A percentile compares a stretch with the other conserved stretches of the same genome.
These are phyloP conservation scores for Ranitomeya variabilis DNA, from an alignment of 2,113 vertebrate species.

Conservation along the genomic window DNA sequence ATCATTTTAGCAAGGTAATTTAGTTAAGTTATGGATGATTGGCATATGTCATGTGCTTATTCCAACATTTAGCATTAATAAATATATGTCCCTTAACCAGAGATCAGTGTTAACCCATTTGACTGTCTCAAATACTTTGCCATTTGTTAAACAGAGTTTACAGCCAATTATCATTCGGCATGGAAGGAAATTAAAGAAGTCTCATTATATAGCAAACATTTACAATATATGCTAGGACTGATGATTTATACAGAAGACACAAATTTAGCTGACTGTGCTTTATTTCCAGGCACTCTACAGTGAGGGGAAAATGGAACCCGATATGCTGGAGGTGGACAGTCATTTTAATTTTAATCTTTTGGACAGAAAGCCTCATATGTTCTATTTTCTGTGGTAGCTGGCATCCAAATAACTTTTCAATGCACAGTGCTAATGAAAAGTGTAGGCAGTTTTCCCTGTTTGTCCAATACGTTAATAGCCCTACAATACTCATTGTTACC, in stretches of 20 bases:
- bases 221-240: not conserved
- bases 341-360: slow-evolving; percentile 33
- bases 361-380: not conserved
- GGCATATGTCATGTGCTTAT: no score
- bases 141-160: not conserved
- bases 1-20: no score
- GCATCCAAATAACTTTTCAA: not conserved
- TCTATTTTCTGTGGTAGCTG: slow-evolving; percentile 14
- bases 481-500: slow-evolving; percentile 60
- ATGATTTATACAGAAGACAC: not conserved
- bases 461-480: slow-evolving; percentile 28
- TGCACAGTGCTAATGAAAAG: slow-evolving; percentile 32
- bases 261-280: slow-evolving; percentile 19
- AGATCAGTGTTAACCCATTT: not conserved
- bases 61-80: no score
- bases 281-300: slow-evolving; percentile 2
- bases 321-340: slow-evolving; percentile 33
- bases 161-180: not conserved
- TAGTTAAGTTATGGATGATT: no score
- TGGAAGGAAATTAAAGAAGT: not conserved
- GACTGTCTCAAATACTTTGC: not conserved
- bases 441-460: slow-evolving; percentile 30
- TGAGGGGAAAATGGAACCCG: not conserved
- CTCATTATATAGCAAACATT: not conserved
- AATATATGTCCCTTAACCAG: not conserved